Conservation (phyloP, 2,113 vertebrate species). For the Sander lucioperca region DNA sequence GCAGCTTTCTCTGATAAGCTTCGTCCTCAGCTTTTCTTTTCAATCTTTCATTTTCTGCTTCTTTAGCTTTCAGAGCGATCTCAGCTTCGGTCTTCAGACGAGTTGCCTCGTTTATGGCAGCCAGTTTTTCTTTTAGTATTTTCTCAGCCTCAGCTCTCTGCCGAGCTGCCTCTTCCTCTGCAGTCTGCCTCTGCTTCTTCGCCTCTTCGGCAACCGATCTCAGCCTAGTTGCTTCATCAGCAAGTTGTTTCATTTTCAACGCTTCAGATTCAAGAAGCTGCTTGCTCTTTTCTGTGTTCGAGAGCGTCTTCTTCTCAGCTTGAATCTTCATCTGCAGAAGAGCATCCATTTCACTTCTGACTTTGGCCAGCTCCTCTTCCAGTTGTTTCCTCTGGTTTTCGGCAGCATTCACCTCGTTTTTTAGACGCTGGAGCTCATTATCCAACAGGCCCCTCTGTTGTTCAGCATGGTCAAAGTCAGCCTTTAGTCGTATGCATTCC, state of each 20-base stretch:
- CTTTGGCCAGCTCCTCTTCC: slow-evolving; percentile 92
- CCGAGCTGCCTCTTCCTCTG: slow-evolving; percentile 89
- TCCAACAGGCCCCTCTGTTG: slow-evolving; percentile 94
- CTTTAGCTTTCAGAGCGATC: slow-evolving; percentile 94
- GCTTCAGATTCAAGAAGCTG: slow-evolving; percentile 93
- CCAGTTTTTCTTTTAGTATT: slow-evolving; percentile 94
- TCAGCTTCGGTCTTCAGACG: slow-evolving; percentile 93
- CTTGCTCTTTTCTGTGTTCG: slow-evolving; percentile 92
- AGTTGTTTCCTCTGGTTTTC: slow-evolving; percentile 90
- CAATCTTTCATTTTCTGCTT: slow-evolving; percentile 94
- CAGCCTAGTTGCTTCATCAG: slow-evolving; percentile 91
- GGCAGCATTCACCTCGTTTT: slow-evolving; percentile 87
- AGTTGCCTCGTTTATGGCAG: slow-evolving; percentile 92
- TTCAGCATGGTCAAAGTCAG: slow-evolving; percentile 91
- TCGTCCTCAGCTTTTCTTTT: slow-evolving; percentile 94
- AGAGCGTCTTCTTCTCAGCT: slow-evolving; percentile 90
- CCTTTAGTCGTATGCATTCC: slow-evolving; percentile 93
- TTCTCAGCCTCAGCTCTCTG: slow-evolving; percentile 93
- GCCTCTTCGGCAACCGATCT: slow-evolving; percentile 92
- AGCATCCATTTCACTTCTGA: slow-evolving; percentile 93
- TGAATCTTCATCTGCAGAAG: slow-evolving; percentile 89
- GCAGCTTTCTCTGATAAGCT: slow-evolving; percentile 91
- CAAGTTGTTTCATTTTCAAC: slow-evolving; percentile 91
- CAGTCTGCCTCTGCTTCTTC: slow-evolving; percentile 92
- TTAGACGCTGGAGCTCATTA: slow-evolving; percentile 91